These are phyloP conservation scores for Euplexia lucipara DNA, from an alignment of 2,888 invertebrate species.

Conservation along the genomic window DNA sequence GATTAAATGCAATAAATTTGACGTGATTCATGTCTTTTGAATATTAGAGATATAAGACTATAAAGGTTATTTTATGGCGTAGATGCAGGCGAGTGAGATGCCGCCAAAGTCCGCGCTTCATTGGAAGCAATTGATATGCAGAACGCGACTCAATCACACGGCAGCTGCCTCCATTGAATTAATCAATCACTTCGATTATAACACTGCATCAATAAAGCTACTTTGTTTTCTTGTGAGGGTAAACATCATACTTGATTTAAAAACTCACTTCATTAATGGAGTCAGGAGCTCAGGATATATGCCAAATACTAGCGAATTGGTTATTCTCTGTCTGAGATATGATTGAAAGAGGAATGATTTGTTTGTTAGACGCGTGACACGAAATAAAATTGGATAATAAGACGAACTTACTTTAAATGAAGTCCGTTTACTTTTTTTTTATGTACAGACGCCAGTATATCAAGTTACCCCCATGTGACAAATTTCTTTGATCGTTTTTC, in stretches of 20 bases:
- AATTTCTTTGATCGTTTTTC: no score
- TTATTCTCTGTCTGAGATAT: no score
- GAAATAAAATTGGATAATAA: no score
- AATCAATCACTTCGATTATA: constrained; percentile 71
- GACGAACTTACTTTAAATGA: no score
- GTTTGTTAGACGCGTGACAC: no score
- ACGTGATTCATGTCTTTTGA: constrained; percentile 37
- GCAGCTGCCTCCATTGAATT: constrained; percentile 66
- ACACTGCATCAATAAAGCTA: constrained; percentile 65
- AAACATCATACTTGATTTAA: constrained; percentile 9
- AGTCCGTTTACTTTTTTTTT: no score
- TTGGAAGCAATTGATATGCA: constrained; percentile 70
- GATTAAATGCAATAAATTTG: constrained; percentile 31
- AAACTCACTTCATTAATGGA: constrained; percentile 17
- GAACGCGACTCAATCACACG: constrained; percentile 64
- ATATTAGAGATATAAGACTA: constrained; percentile 27
- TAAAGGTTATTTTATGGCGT: constrained; percentile 43
- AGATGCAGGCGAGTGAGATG: constrained; percentile 33
- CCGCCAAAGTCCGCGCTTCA: constrained; percentile 65
- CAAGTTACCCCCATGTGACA: no score
- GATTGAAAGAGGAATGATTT: no score
- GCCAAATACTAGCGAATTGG: no score
- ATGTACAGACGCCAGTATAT: no score
- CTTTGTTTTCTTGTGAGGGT: constrained; percentile 48
- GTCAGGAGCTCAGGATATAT: no score